Evolutionary conservation across 1,140 invertebrate genomes (phyloP), one percentile per base, ranked within the genome.

Genomic region (Latrodectus geometricus): DNA sequence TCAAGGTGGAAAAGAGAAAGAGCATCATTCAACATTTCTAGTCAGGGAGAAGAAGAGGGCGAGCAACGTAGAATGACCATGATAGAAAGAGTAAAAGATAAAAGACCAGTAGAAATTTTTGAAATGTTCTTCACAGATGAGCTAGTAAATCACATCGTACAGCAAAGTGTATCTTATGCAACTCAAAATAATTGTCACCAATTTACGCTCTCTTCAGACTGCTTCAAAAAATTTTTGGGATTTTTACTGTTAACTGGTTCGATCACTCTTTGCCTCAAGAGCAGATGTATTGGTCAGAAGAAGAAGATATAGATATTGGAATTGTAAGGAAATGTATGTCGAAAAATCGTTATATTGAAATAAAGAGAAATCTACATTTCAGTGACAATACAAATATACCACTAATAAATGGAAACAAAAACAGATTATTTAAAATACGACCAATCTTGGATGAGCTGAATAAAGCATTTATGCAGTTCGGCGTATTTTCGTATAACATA

Each of bases 321-420:
- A 75, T 75, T 75, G 73, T 75, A 75, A 75, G 73, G 73, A 75
- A 75, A 75, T 75, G 73, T 75, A 75, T 75, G 73, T 75, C 73
- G 73, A 75, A 75, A 75, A 75, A 75, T 52, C 73, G 73, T 75
- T 75, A 75, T 75, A 75, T 75, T 75, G 73, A 75, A 75, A 75
- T 75, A 75, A 75, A 75, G 49, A 75, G 73, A 75, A 75, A 75
- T 75, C 49, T 75, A 75, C 73, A 75, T 75, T 75, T 75, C 73
- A 75, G 73, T 75, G 17, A 68, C 66, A 20, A n/a, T n/a, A n/a
- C n/a, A n/a, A n/a, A n/a, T n/a, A n/a, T n/a, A n/a, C n/a, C n/a
- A n/a, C n/a, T n/a, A 68, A 68, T 68, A 68, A 68, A 68, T 68
- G 66, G 66, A 68, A 68, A 68, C 66, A 68, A 68, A 68, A 21